These are phyloP conservation scores for Caenorhabditis wallacei DNA, from an alignment of 2,888 invertebrate species.

Conservation along the genomic window DNA sequence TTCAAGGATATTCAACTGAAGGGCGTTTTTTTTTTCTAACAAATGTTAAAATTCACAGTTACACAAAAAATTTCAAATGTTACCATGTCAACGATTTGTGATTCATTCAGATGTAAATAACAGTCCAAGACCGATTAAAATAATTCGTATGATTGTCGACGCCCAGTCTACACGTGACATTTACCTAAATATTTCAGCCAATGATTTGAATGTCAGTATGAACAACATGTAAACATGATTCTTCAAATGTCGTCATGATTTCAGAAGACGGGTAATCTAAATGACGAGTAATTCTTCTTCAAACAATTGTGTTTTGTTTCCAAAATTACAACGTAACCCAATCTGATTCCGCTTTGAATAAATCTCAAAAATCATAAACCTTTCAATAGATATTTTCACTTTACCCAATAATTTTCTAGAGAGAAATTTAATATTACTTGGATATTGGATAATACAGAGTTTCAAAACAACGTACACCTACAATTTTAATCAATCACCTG, in stretches of 20 bases:
- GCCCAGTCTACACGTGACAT: slow-evolving; percentile 49
- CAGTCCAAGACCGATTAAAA: neutral
- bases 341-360: no score
- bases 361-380: no score
- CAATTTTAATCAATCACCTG: neutral
- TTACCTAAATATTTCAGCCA: slow-evolving; percentile 44
- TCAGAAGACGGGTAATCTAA: neutral
- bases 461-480: neutral
- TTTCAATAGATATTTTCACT: no score
- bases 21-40: no score
- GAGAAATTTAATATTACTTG: no score
- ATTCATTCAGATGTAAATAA: neutral
- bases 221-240: slow-evolving; percentile 25
- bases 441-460: no score
- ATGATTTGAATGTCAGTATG: slow-evolving; percentile 22
- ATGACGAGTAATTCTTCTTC: neutral
- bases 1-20: neutral
- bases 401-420: no score
- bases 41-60: no score
- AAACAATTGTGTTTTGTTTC: neutral
- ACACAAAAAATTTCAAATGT: no score
- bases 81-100: neutral
- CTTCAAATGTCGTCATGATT: slow-evolving; percentile 2
- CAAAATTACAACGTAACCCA: no score
- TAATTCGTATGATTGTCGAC: slow-evolving; percentile 16